Evolutionary conservation across 1,140 invertebrate genomes (phyloP).

Genomic region (Pseudomyrmex sp.): DNA sequence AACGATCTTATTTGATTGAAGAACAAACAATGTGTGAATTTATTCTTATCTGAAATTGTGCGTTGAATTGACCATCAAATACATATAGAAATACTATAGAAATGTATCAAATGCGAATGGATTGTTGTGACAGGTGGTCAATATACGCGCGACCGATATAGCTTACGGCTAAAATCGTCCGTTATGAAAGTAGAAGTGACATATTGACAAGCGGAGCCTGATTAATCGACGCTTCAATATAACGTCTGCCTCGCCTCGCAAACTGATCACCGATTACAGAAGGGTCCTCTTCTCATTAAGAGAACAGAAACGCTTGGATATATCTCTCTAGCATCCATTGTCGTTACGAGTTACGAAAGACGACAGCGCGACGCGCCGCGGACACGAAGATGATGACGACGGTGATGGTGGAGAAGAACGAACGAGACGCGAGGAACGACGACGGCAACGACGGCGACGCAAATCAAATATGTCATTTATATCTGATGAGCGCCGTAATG

Average conservation of each 20-base stretch:
- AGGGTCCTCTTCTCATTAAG: conserved; percentile 65
- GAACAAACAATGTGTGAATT: no score
- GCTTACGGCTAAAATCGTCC: conserved; percentile 38
- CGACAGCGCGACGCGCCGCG: conserved; percentile 9
- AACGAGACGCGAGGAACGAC: conserved; percentile 31
- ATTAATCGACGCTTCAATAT: conserved; percentile 67
- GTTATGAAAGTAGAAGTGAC: conserved; percentile 51
- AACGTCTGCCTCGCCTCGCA: conserved; percentile 61
- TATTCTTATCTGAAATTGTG: no score
- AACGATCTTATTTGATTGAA: no score
- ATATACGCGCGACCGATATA: conserved; percentile 16
- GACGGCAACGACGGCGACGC: conserved; percentile 51
- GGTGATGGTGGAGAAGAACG: background rate
- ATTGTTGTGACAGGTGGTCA: conserved; percentile 34
- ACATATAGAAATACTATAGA: no score
- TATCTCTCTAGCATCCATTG: conserved; percentile 34
- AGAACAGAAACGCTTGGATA: background rate
- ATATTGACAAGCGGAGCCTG: conserved; percentile 22
- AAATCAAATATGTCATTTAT: conserved; percentile 82
- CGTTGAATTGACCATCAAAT: no score
- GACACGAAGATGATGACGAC: conserved; percentile 33
- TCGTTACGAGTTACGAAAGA: conserved; percentile 43
- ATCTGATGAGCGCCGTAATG: conserved; percentile 79
- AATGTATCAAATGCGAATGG: conserved; percentile 1
- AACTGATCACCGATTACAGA: conserved; percentile 65